Percentiles rank a stretch among this genome's conserved stretches.
These are phyloP conservation scores for Notolepis coatsorum DNA, from an alignment of 2,797 vertebrate genomes.

Conservation along the genomic window DNA sequence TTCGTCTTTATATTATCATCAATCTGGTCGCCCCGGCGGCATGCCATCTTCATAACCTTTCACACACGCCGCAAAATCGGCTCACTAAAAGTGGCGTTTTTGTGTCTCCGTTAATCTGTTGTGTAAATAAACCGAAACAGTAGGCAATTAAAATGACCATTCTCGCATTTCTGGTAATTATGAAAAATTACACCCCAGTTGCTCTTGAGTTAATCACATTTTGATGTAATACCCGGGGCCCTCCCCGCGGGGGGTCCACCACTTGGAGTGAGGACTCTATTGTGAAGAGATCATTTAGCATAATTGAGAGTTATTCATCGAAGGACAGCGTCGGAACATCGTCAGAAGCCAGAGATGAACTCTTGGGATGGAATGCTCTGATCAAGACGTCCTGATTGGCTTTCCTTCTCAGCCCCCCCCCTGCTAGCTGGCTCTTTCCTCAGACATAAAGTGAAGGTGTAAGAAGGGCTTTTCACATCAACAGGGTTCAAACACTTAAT, in stretches of 20 bases:
- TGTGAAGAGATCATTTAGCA: slow-evolving; percentile 65
- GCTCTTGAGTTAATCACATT: slow-evolving; percentile 40
- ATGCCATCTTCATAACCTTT: slow-evolving; percentile 68
- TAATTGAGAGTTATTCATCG: slow-evolving; percentile 75
- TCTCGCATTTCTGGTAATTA: slow-evolving; percentile 56
- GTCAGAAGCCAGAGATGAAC: slow-evolving; percentile 67
- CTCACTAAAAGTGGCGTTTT: slow-evolving; percentile 52
- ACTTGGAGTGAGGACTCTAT: slow-evolving; percentile 75
- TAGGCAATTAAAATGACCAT: slow-evolving; percentile 64
- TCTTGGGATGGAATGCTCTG: slow-evolving; percentile 46
- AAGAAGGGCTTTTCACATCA: slow-evolving; percentile 54
- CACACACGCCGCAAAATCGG: slow-evolving; percentile 56
- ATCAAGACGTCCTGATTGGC: slow-evolving; percentile 62
- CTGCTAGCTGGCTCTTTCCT: slow-evolving; percentile 32
- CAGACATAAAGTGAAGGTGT: slow-evolving; percentile 67
- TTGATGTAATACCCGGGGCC: slow-evolving; percentile 44
- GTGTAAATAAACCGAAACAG: slow-evolving; percentile 66
- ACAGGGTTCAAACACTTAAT: slow-evolving; percentile 70
- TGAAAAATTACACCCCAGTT: slow-evolving; percentile 35
- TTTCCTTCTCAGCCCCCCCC: slow-evolving; percentile 5
- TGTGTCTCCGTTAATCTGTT: slow-evolving; percentile 63
- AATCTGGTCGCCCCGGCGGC: slow-evolving; percentile 58
- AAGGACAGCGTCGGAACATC: slow-evolving; percentile 75
- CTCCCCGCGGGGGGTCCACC: slow-evolving; percentile 47
- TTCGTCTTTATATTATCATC: slow-evolving; percentile 60